Conservation (phyloP, 2,113 vertebrate species). For the Tauraco erythrolophus region DNA sequence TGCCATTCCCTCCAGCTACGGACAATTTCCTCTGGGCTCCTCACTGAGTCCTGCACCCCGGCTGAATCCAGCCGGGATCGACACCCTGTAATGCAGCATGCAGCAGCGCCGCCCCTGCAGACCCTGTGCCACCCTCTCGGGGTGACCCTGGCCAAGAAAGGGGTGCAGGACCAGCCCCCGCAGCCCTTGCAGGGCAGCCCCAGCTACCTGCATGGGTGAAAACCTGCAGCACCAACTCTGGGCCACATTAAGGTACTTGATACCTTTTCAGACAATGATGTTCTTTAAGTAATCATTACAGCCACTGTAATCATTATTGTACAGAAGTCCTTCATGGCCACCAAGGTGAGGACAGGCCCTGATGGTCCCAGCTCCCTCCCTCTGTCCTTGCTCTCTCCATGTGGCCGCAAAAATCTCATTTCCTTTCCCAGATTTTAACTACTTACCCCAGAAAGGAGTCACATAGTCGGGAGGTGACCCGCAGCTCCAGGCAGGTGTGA, state of each 20-base stretch:
- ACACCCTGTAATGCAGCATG: fast-evolving
- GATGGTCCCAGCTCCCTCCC: not conserved
- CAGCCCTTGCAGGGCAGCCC: not conserved
- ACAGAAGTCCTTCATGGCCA: not conserved
- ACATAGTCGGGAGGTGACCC: not conserved
- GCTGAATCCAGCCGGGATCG: not conserved
- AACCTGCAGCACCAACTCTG: not conserved
- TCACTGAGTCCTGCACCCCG: fast-evolving
- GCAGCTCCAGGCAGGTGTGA: not conserved
- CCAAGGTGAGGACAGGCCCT: not conserved
- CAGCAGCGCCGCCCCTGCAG: not conserved
- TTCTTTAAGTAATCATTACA: not conserved
- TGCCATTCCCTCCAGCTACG: not conserved
- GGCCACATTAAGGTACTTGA: fast-evolving
- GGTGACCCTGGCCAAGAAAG: not conserved
- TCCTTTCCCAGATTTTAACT: not conserved
- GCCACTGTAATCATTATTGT: not conserved
- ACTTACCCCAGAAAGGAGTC: not conserved
- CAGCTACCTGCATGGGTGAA: not conserved
- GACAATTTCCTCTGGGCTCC: not conserved
- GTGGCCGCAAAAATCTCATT: not conserved
- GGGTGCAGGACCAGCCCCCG: not conserved
- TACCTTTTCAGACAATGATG: not conserved
- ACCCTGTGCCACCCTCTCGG: fast-evolving
- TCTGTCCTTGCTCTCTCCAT: not conserved